Conservation (phyloP, 2,113 vertebrate genomes). For the Crotalus horridus region DNA sequence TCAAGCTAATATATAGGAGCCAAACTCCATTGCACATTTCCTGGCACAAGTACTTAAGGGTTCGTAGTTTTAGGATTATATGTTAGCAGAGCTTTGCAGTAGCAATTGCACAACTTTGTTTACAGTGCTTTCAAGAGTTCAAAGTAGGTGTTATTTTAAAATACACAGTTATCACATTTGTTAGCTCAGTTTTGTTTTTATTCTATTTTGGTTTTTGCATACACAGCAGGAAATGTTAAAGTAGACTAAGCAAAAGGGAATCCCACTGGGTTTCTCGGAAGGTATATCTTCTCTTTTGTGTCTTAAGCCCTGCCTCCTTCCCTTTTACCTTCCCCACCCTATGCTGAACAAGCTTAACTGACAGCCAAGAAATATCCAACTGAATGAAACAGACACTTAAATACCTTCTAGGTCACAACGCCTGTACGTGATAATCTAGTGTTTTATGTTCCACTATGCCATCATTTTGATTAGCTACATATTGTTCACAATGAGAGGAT, state of each 20-base stretch:
- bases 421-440: neutral
- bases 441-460: neutral
- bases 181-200: constrained; percentile 15
- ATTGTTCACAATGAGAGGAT: neutral
- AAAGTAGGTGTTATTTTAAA: constrained; percentile 40
- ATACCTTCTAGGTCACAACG: neutral
- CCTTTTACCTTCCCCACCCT: constrained; percentile 23
- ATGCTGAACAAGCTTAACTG: neutral
- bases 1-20: constrained; percentile 65
- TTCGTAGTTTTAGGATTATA: constrained; percentile 56
- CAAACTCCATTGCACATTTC: constrained; percentile 61
- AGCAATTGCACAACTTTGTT: constrained; percentile 54
- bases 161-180: constrained; percentile 3
- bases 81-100: constrained; percentile 48
- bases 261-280: constrained; percentile 41
- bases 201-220: constrained; percentile 40
- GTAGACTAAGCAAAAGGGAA: constrained; percentile 52
- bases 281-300: constrained; percentile 29
- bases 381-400: neutral
- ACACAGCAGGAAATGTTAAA: constrained; percentile 54
- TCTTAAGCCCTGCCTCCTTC: constrained; percentile 12
- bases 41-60: constrained; percentile 57
- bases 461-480: neutral
- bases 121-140: constrained; percentile 44
- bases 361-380: neutral